These are phyloP conservation scores for Ctenopoma multispine DNA, from an alignment of 2,797 vertebrate species.

Conservation along the genomic window DNA sequence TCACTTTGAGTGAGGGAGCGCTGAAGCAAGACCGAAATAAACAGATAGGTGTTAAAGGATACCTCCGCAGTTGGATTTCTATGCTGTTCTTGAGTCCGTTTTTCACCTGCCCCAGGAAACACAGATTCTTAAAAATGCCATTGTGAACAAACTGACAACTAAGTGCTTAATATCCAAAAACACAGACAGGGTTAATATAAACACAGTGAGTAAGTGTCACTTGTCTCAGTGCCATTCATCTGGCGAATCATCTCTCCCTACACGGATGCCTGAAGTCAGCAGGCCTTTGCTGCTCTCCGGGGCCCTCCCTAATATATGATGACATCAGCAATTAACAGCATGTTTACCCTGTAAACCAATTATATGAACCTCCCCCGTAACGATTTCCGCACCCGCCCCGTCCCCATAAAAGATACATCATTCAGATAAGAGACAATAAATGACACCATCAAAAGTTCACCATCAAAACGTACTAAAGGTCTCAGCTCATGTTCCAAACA, in stretches of 20 bases:
- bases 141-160: slow-evolving; percentile 75
- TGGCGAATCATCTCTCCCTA: slow-evolving; percentile 55
- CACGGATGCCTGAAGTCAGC: slow-evolving; percentile 58
- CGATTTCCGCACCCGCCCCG: slow-evolving; percentile 41
- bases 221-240: slow-evolving; percentile 73
- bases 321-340: slow-evolving; percentile 74
- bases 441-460: slow-evolving; percentile 78
- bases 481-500: slow-evolving; percentile 77
- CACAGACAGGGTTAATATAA: slow-evolving; percentile 83
- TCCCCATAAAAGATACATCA: slow-evolving; percentile 65
- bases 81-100: slow-evolving; percentile 53
- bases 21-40: slow-evolving; percentile 55
- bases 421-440: slow-evolving; percentile 78
- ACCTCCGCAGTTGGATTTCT: slow-evolving; percentile 45
- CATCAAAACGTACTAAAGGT: slow-evolving; percentile 75
- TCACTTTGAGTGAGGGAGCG: slow-evolving; percentile 69
- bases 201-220: slow-evolving; percentile 79
- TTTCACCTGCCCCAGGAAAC: slow-evolving; percentile 49
- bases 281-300: slow-evolving; percentile 48
- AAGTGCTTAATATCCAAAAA: slow-evolving; percentile 86
- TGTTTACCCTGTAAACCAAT: slow-evolving; percentile 88
- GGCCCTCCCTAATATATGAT: slow-evolving; percentile 57
- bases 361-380: slow-evolving; percentile 77
- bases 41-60: slow-evolving; percentile 43
- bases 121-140: slow-evolving; percentile 69